Conservation (phyloP, 2,888 invertebrate genomes). For the Ischnus inquisitorius region DNA sequence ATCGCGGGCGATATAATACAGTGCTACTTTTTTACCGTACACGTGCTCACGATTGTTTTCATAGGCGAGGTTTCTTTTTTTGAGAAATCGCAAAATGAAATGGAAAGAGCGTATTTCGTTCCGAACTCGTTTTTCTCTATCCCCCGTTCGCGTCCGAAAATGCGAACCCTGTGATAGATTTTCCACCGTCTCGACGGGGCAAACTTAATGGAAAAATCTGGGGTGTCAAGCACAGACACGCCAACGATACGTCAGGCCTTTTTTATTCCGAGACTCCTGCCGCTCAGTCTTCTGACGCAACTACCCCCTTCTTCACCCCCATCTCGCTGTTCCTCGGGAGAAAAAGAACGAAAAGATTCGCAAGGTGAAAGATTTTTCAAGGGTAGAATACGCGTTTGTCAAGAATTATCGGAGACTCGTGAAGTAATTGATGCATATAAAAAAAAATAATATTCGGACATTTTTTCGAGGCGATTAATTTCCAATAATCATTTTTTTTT, state of each 20-base stretch:
- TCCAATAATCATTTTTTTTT: neutral
- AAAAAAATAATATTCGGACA: constrained; percentile 1
- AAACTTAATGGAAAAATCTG: constrained; percentile 85
- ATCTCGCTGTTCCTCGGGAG: neutral
- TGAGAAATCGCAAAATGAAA: constrained; percentile 48
- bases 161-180: constrained; percentile 84
- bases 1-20: constrained; percentile 12
- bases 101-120: constrained; percentile 22
- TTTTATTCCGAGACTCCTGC: constrained; percentile 63
- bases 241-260: constrained; percentile 84
- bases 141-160: constrained; percentile 70
- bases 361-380: constrained; percentile 36
- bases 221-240: constrained; percentile 84
- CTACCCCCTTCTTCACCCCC: neutral
- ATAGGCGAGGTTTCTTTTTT: constrained; percentile 17
- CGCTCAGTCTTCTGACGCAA: constrained; percentile 15
- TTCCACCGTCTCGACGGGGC: constrained; percentile 78
- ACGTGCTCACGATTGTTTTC: constrained; percentile 45
- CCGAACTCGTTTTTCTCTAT: constrained; percentile 49
- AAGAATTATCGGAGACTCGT: constrained; percentile 44
- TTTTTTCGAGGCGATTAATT: neutral
- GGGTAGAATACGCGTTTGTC: constrained; percentile 2
- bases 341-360: constrained; percentile 54
- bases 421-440: constrained; percentile 36
- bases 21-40: constrained; percentile 33